Conservation (phyloP, 1,140 invertebrate species). For the Tetramorium alpestre region DNA sequence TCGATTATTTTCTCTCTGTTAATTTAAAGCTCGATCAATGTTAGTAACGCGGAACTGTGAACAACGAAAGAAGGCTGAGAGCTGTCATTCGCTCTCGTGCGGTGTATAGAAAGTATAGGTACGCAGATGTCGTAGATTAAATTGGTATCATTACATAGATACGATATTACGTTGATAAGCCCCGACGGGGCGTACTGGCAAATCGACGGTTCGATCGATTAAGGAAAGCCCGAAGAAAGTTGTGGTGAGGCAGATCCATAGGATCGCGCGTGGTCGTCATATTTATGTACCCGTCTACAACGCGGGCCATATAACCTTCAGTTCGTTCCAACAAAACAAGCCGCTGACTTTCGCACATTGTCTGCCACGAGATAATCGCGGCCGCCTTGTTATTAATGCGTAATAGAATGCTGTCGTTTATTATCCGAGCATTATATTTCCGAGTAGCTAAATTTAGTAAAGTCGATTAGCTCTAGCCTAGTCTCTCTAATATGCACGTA, state of each 20-base stretch:
- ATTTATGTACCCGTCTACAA: slow-evolving; percentile 71
- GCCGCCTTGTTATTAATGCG: slow-evolving; percentile 79
- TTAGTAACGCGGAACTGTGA: too few relatives aligned
- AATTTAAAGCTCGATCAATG: slow-evolving; percentile 8
- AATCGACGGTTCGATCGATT: slow-evolving; percentile 46
- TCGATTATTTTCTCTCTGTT: background rate
- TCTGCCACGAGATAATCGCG: slow-evolving; percentile 73
- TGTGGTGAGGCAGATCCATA: background rate
- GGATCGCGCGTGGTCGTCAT: slow-evolving; percentile 43
- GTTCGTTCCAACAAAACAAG: slow-evolving; percentile 65
- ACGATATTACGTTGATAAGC: slow-evolving; percentile 45
- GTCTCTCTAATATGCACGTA: background rate
- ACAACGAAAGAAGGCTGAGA: background rate
- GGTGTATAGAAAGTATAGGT: slow-evolving; percentile 37
- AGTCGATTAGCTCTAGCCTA: background rate
- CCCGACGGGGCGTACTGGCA: background rate
- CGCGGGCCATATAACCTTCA: slow-evolving; percentile 64
- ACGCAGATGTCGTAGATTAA: slow-evolving; percentile 56
- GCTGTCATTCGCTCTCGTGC: background rate
- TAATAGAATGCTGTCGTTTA: slow-evolving; percentile 78
- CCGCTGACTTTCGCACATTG: slow-evolving; percentile 70
- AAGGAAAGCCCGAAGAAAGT: slow-evolving; percentile 34
- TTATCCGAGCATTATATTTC: slow-evolving; percentile 75
- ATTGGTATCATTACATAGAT: slow-evolving; percentile 1
- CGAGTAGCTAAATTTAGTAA: slow-evolving; percentile 2